Conservation (phyloP, 2,888 invertebrate genomes). For the Mimachlamys varia region DNA sequence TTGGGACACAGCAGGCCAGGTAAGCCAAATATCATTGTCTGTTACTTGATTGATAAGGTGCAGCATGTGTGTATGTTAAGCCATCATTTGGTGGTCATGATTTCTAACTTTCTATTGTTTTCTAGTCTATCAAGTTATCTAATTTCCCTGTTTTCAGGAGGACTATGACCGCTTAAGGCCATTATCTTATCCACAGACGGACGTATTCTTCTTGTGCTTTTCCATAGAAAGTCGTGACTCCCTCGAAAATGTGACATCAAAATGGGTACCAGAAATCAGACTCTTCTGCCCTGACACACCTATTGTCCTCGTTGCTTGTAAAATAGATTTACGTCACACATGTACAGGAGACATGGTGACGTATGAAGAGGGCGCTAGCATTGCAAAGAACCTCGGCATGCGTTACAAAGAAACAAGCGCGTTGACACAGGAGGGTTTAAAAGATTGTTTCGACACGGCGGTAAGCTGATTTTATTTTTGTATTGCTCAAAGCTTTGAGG, state of each 20-base stretch:
- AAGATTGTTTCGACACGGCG: slow-evolving; percentile 69
- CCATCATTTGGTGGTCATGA: too few relatives aligned
- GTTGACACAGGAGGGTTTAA: slow-evolving; percentile 67
- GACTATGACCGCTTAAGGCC: slow-evolving; percentile 97
- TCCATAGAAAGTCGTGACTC: slow-evolving; percentile 64
- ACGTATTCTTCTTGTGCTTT: slow-evolving; percentile 72
- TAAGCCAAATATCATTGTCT: too few relatives aligned
- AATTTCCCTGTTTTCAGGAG: slow-evolving; percentile 70
- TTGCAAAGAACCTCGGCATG: slow-evolving; percentile 64
- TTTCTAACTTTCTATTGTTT: too few relatives aligned
- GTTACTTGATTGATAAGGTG: too few relatives aligned
- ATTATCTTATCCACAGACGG: slow-evolving; percentile 96
- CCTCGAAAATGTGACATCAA: slow-evolving; percentile 68
- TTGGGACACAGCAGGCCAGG: slow-evolving; percentile 69
- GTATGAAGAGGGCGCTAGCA: slow-evolving; percentile 54
- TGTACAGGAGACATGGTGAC: slow-evolving; percentile 37
- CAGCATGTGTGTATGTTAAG: too few relatives aligned
- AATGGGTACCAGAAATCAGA: slow-evolving; percentile 72
- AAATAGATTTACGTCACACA: slow-evolving; percentile 42
- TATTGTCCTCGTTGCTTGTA: slow-evolving; percentile 71
- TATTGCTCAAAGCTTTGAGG: too few relatives aligned
- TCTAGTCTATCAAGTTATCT: not conserved
- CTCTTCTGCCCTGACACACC: slow-evolving; percentile 66
- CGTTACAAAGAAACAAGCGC: slow-evolving; percentile 74
- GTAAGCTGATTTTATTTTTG: slow-evolving; percentile 68